Percentiles rank a stretch among this genome's conserved stretches.
Conservation (phyloP, 2,113 vertebrate genomes). For the Nesospiza acunhae region DNA sequence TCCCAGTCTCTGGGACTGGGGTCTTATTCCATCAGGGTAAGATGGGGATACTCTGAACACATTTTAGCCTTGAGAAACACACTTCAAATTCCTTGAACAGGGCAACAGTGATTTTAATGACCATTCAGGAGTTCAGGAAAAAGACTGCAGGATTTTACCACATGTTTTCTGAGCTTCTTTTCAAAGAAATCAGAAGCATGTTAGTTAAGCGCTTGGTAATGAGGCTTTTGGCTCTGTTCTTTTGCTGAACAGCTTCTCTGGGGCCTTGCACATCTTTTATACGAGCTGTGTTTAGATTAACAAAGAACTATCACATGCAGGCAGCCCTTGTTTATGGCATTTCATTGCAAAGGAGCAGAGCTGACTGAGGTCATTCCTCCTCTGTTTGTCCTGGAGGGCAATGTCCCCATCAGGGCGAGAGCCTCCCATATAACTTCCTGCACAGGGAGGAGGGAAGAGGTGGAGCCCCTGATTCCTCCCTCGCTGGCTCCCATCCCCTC, state of each 20-base stretch:
- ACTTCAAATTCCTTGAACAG: not conserved
- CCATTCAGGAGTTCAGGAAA: not conserved
- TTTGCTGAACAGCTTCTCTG: not conserved
- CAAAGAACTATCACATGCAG: not conserved
- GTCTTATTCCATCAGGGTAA: not conserved
- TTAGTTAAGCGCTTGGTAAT: not conserved
- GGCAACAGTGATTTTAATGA: not conserved
- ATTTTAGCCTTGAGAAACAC: not conserved
- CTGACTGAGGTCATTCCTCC: not conserved
- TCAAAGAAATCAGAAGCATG: not conserved
- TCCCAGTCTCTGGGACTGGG: not conserved
- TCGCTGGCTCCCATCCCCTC: not conserved
- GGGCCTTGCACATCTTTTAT: slow-evolving; percentile 5
- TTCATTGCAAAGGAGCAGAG: not conserved
- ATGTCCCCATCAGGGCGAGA: not conserved
- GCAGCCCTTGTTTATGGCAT: not conserved
- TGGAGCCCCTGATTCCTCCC: not conserved
- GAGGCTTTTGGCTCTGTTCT: not conserved
- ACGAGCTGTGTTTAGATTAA: slow-evolving; percentile 25
- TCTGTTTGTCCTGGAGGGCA: slow-evolving; percentile 25
- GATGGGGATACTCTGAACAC: not conserved
- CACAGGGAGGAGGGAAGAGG: not conserved
- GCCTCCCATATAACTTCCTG: not conserved
- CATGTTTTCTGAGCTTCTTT: not conserved
- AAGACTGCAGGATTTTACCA: not conserved